Evolutionary conservation across 2,888 invertebrate species (phyloP), one percentile per base, ranked within the genome.

Genomic region (Scaptodrosophila latifasciaeformis): DNA sequence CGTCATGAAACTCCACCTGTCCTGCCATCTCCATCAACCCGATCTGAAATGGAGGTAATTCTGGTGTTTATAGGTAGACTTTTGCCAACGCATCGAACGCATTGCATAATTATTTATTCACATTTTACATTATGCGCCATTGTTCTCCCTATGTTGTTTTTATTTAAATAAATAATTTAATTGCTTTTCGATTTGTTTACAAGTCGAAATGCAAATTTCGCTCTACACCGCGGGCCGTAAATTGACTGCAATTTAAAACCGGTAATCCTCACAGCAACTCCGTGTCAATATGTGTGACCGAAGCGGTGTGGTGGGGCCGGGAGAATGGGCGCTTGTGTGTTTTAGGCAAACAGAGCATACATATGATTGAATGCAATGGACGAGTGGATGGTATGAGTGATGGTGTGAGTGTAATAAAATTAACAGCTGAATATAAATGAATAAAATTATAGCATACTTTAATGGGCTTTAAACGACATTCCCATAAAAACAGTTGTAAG

Each of bases 121-220:
- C 51, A 62, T 59, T 60, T 75, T 70, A 72, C 72, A 75, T 78
- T 78, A 78, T 70, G 70, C 57, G 48, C 42, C 24, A 27, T 19
- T 47, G 55, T 46, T 35, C 45, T 49, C 54, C 29, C 47, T 10
- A 40, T 63, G 70, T 72, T 75, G 72, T 75, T 75, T 75, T 78
- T 78, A 75, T 75, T 75, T 75, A 72, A 75, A 75, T 75, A 72
- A 75, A 75, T 75, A 75, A 78, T 75, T 75, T 78, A 75, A 75
- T 75, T 75, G 75, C 76, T 72, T 75, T 78, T 78, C 75, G 78
- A 75, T 75, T 75, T 78, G 75, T 75, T 78, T 75, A 78, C 75
- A 75, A 68, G 72, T 60, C 64, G 66, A 62, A 75, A 75, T 75
- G 75, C 78, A 78, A 75, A 75, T 75, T 72, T 54, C 57, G 59